A percentile compares a stretch with the other conserved stretches of the same genome.
phyloP scores from a whole-genome alignment of 2,113 vertebrate species.

The Heterotis niloticus region DNA sequence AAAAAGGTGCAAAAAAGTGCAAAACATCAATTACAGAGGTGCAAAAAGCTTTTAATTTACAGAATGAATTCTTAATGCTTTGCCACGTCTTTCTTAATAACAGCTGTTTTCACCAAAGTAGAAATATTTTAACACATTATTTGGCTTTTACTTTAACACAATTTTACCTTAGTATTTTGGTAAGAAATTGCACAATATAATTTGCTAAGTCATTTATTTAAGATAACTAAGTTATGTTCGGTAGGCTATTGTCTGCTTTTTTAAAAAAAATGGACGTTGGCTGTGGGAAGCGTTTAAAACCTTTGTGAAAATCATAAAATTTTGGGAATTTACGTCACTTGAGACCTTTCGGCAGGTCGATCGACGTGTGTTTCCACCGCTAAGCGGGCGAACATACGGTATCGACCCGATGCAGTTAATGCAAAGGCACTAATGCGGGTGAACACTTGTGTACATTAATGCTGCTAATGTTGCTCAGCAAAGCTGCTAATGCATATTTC shows the following conservation, averaged over 20 bases:
- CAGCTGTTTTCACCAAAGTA: no score
- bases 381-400: no score
- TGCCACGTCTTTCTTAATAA: no score
- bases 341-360: neutral
- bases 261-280: neutral
- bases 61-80: no score
- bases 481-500: no score
- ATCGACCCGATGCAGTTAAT: no score
- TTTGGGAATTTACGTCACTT: neutral
- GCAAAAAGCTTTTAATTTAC: no score
- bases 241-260: neutral
- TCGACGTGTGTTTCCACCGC: neutral
- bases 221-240: neutral
- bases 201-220: neutral
- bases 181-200: neutral
- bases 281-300: neutral
- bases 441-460: no score
- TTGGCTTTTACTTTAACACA: neutral
- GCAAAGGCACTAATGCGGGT: no score
- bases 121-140: neutral
- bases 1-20: no score
- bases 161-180: neutral
- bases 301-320: neutral
- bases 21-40: no score
- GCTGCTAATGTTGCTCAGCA: no score